A percentile compares a stretch with the other conserved stretches of the same genome.
Conservation (phyloP, 2,888 invertebrate species). For the Craniophora ligustri region DNA sequence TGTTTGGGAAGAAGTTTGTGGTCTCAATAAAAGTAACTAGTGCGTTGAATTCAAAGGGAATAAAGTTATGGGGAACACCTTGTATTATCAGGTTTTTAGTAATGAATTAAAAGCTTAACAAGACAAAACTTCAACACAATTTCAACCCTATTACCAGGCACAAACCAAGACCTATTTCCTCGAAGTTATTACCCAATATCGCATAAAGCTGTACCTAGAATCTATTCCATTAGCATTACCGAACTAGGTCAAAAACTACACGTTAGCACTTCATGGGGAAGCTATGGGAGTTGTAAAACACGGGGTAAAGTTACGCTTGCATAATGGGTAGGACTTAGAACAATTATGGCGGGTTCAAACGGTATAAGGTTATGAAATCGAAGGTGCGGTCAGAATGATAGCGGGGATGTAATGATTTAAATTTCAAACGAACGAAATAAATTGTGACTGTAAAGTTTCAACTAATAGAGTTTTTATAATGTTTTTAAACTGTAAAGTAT, state of each 20-base stretch:
- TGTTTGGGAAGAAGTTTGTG: no score
- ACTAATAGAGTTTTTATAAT: no score
- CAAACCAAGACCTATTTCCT: constrained; percentile 8
- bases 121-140: neutral
- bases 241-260: constrained; percentile 41
- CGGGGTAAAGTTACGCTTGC: constrained; percentile 48
- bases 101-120: no score
- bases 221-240: constrained; percentile 22
- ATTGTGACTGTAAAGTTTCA: no score
- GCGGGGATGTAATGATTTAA: constrained; percentile 41
- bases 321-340: constrained; percentile 47
- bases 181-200: constrained; percentile 2
- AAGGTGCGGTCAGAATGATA: constrained; percentile 43
- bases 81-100: no score
- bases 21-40: no score
- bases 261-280: constrained; percentile 37
- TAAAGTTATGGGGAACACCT: no score
- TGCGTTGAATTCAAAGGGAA: no score
- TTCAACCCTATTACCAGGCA: neutral
- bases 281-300: constrained; percentile 28
- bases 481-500: no score
- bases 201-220: constrained; percentile 16
- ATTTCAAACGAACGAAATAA: no score
- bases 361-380: constrained; percentile 65
- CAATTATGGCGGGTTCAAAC: constrained; percentile 68